Evolutionary conservation across 2,888 invertebrate genomes (phyloP).

Genomic region (Lacanobia wlatinum): DNA sequence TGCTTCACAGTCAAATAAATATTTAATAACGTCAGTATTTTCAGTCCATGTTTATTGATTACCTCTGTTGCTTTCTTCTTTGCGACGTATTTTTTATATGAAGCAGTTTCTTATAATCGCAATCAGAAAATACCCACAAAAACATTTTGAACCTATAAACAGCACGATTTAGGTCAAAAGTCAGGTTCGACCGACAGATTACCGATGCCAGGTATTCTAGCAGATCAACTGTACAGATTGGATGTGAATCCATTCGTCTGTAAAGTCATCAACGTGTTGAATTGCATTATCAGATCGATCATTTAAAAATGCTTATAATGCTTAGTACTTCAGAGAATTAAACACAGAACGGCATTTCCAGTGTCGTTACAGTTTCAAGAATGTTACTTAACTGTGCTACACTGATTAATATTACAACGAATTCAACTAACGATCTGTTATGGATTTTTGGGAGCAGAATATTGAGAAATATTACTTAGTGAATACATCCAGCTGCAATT

Average conservation of each 20-base stretch:
- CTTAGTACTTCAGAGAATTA: not conserved
- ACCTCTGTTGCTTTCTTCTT: conserved; percentile 1
- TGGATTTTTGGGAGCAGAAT: conserved; percentile 39
- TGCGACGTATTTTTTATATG: not conserved
- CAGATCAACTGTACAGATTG: conserved; percentile 13
- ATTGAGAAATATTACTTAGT: conserved; percentile 51
- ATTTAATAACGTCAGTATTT: conserved; percentile 37
- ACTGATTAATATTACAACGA: conserved; percentile 42
- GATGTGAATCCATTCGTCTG: conserved; percentile 1
- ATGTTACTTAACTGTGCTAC: conserved; percentile 34
- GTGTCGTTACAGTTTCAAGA: conserved; percentile 34
- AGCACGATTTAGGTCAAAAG: conserved; percentile 7
- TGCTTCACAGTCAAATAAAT: conserved; percentile 50
- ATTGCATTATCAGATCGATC: not conserved
- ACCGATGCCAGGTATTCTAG: conserved; percentile 15
- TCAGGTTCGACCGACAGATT: not conserved
- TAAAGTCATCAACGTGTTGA: conserved; percentile 6
- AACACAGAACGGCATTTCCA: conserved; percentile 10
- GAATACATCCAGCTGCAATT: conserved; percentile 33
- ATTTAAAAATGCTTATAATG: conserved; percentile 13
- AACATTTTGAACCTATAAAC: not conserved
- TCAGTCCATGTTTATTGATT: conserved; percentile 38
- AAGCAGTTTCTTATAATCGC: not conserved
- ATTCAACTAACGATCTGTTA: conserved; percentile 44
- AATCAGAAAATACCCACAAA: conserved; percentile 1